A percentile compares a stretch with the other conserved stretches of the same genome.
phyloP scores from a whole-genome alignment of 1,140 invertebrate genomes.

The Lepidurus apus region DNA sequence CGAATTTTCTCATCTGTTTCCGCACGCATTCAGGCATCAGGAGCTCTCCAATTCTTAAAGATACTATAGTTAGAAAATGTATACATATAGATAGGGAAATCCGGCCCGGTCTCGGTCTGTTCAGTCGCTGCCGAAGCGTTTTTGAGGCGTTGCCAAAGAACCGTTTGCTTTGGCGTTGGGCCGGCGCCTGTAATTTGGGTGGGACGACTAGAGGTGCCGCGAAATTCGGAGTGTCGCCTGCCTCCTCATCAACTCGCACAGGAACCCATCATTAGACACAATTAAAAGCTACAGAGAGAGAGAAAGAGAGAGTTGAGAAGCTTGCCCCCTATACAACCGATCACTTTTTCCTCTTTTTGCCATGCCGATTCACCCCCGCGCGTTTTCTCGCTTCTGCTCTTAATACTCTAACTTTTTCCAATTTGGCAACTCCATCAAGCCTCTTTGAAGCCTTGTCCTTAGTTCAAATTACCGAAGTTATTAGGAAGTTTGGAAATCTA shows the following conservation, averaged over 20 bases:
- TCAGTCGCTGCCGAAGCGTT: conserved; percentile 1
- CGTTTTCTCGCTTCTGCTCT: background rate
- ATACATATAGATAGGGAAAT: conserved; percentile 4
- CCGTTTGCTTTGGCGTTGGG: conserved; percentile 16
- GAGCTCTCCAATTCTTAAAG: background rate
- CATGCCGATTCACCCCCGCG: conserved; percentile 14
- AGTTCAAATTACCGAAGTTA: background rate
- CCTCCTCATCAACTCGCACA: conserved; percentile 20
- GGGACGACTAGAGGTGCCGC: conserved; percentile 1
- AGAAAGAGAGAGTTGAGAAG: background rate
- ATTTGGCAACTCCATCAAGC: background rate
- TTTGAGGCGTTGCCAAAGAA: background rate
- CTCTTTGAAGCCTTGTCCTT: background rate
- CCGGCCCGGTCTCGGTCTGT: background rate
- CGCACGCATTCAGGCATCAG: background rate
- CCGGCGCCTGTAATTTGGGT: conserved; percentile 20
- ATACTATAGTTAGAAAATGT: background rate
- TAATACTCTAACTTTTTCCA: background rate
- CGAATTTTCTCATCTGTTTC: background rate
- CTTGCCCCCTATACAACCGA: background rate
- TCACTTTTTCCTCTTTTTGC: background rate
- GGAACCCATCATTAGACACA: conserved; percentile 8
- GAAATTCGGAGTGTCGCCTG: background rate
- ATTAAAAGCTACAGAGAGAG: background rate
- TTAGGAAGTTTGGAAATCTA: background rate